Base-by-base conservation (phyloP, 2,888 invertebrate species). In the Lymantria dispar region DNA sequence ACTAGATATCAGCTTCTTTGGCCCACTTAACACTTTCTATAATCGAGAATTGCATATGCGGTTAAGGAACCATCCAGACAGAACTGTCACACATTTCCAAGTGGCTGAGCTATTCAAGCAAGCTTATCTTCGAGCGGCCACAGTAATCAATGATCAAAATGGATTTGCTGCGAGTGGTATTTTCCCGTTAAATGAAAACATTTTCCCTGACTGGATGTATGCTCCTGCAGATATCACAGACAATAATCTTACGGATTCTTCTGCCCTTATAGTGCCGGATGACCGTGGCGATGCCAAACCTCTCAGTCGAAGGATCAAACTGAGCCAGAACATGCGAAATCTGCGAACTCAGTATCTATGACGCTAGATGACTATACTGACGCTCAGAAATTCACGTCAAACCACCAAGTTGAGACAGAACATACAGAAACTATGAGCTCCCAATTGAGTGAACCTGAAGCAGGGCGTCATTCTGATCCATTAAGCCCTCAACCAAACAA, bases 1-100 rank as follows among this genome's bases (percentile, higher is more conserved):
- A 1, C 31, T 43, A 12, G 43, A 58, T 60, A 52, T 56, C 43
- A n/a, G 37, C 9, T 9, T 37, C 37, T 11, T 37, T 9, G 9
- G n/a, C 47, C 56, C 62, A 9, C 37, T 64, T 42, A 62, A 57
- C 47, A 37, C 51, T 29, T 64, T 54, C 41, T 56, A 59, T 40
- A 58, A 58, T 37, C 50, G 56, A 43, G 29, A 52, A 30, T 38
- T 60, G 12, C 54, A 61, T 47, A 57, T 55, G 45, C 59, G 54
- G 63, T 3, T 37, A 11, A 37, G n/a, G 9, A n/a, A 37, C 37
- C 9, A 37, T 37, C 37, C 37, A 11, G 37, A 10, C 3, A 37
- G 37, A 37, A 13, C 9, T 8, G 12, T 33, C 8, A 43, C 41
- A 8, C 43, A 44, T 39, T 39, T 43, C 8, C 43, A 44, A 22